phyloP scores from a whole-genome alignment of 2,797 vertebrate species.

The Crocodylus rhombifer region DNA sequence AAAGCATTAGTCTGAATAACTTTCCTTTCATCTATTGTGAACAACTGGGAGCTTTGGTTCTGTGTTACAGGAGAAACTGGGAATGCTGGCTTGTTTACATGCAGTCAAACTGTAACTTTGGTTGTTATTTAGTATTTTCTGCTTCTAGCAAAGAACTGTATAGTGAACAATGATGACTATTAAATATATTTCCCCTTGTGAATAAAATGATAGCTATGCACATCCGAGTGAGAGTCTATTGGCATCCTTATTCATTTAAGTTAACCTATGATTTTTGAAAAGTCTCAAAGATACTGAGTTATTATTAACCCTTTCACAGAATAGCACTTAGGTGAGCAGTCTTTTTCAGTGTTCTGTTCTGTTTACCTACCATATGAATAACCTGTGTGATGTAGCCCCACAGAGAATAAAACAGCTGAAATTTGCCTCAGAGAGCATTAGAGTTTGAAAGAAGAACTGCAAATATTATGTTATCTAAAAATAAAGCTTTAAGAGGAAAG shows the following conservation, averaged over 20 bases:
- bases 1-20: background rate
- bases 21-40: background rate
- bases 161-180: background rate
- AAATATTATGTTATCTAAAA: background rate
- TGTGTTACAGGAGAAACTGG: background rate
- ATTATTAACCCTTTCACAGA: background rate
- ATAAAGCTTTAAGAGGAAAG: background rate
- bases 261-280: background rate
- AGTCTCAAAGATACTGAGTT: background rate
- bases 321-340: rapidly evolving
- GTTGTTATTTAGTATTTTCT: background rate
- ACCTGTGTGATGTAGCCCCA: background rate
- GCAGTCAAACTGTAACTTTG: background rate
- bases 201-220: background rate
- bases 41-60: rapidly evolving
- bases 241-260: background rate
- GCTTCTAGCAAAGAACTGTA: background rate
- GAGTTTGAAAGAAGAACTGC: background rate
- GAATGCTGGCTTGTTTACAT: background rate
- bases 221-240: background rate
- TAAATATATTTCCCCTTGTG: background rate
- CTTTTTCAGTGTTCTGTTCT: background rate
- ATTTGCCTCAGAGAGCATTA: background rate
- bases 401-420: background rate
- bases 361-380: background rate